Evolutionary conservation across 2,888 invertebrate species (phyloP).

Genomic region (Callyntrura sp.): DNA sequence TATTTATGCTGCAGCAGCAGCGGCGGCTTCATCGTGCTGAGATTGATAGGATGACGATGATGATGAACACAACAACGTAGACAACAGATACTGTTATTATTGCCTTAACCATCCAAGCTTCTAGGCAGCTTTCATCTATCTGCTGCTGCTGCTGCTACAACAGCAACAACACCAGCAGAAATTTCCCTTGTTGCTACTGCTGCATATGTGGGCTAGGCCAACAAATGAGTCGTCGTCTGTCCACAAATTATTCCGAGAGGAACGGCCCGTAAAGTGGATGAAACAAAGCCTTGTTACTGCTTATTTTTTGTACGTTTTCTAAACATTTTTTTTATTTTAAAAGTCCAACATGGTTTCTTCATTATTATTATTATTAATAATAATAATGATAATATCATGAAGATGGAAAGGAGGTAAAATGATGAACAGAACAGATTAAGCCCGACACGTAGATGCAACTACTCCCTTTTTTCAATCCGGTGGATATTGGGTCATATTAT

Average conservation of each 20-base stretch:
- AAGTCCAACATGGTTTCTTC: constrained; percentile 18
- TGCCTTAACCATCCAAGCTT: background rate
- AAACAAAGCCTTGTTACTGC: background rate
- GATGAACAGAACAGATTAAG: constrained; percentile 47
- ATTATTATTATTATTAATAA: constrained; percentile 17
- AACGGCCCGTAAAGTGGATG: background rate
- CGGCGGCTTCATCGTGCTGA: no score
- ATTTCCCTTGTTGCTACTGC: constrained; percentile 7
- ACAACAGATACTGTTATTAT: constrained; percentile 37
- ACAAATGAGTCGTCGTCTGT: constrained; percentile 49
- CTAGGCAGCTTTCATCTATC: background rate
- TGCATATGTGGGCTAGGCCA: constrained; percentile 46
- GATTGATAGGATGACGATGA: constrained; percentile 49
- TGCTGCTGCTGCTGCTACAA: background rate
- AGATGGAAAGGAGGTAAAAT: constrained; percentile 49
- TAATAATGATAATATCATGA: constrained; percentile 9
- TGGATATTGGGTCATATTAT: background rate
- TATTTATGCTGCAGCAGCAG: background rate
- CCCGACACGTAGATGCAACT: constrained; percentile 48
- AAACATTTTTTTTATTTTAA: background rate
- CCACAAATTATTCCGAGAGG: background rate
- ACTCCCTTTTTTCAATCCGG: background rate
- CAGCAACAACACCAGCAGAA: background rate
- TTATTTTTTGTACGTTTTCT: background rate
- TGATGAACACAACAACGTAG: constrained; percentile 31